phyloP scores from a whole-genome alignment of 2,797 vertebrate species.

The Hirundo rustica region DNA sequence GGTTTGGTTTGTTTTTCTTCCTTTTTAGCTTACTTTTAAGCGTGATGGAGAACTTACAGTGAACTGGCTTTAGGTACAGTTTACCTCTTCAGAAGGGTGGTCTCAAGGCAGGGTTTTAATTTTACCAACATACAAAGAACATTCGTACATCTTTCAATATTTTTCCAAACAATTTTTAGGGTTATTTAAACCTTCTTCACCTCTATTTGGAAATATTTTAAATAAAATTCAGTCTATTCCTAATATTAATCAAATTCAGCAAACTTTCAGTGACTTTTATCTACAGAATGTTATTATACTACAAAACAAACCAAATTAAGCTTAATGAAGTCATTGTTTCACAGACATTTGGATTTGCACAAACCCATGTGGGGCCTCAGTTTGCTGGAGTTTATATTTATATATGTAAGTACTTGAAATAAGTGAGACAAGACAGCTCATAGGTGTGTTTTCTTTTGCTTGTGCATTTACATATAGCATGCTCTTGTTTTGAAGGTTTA shows the following conservation, averaged over 20 bases:
- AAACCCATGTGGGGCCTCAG: background rate
- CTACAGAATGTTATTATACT: background rate
- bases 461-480: background rate
- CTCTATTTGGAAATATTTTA: background rate
- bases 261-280: background rate
- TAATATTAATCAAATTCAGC: background rate
- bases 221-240: background rate
- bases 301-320: background rate
- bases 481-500: background rate
- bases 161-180: background rate
- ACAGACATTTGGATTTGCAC: background rate
- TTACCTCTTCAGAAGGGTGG: background rate
- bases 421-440: background rate
- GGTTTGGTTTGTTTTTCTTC: accelerated
- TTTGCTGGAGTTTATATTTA: background rate
- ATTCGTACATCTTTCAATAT: background rate
- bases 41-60: background rate
- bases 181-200: background rate
- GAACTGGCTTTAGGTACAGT: background rate
- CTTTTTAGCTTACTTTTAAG: background rate
- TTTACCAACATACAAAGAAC: background rate
- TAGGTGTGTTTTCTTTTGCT: background rate
- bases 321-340: background rate
- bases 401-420: background rate
- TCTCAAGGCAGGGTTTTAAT: background rate